phyloP scores from a whole-genome alignment of 2,797 vertebrate genomes.

The Macrochelys suwanniensis region DNA sequence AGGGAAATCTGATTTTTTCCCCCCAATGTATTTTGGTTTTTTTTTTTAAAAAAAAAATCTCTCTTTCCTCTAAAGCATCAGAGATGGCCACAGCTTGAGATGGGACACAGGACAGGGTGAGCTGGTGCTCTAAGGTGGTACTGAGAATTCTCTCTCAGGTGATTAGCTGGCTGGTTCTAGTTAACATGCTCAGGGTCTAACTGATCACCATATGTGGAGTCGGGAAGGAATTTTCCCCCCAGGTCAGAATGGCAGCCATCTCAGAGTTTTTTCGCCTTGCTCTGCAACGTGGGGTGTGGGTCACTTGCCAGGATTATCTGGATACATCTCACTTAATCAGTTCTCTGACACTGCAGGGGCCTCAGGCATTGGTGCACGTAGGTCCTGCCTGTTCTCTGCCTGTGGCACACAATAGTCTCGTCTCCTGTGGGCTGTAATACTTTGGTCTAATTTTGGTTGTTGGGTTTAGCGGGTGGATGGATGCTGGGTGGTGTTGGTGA shows the following conservation, averaged over 20 bases:
- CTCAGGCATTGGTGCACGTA: no score
- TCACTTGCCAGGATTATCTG: neutral
- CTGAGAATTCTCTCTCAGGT: neutral
- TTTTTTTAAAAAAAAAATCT: neutral
- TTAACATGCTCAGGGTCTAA: neutral
- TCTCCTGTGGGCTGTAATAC: neutral
- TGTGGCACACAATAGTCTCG: neutral
- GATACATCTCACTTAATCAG: neutral
- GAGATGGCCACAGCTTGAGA: neutral
- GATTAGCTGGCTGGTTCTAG: neutral
- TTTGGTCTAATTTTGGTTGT: neutral
- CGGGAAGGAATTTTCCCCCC: neutral
- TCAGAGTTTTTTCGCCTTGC: neutral
- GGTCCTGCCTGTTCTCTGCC: no score
- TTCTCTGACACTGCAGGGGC: neutral
- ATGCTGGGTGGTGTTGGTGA: neutral
- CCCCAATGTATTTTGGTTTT: neutral
- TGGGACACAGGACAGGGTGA: neutral
- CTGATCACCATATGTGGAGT: neutral
- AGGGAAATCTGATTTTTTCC: neutral
- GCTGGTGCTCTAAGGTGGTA: neutral
- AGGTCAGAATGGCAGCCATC: neutral
- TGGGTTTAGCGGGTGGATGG: neutral
- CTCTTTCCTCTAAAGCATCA: neutral
- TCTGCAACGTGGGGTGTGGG: neutral